A percentile compares a stretch with the other conserved stretches of the same genome.
Evolutionary conservation across 2,797 vertebrate species (phyloP).

Genomic region (Tadarida brasiliensis): DNA sequence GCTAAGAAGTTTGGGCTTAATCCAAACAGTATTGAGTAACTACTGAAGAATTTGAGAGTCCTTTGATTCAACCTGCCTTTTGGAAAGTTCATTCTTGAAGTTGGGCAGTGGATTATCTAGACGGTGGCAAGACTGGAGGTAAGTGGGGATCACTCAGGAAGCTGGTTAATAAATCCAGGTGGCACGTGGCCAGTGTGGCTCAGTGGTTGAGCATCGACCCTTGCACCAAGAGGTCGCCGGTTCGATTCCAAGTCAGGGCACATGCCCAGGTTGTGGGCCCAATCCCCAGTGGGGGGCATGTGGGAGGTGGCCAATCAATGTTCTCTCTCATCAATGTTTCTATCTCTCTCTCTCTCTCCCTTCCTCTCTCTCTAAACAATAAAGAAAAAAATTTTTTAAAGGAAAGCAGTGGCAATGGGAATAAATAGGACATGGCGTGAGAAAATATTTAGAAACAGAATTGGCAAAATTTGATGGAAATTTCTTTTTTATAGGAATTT

Average conservation of each 20-base stretch:
- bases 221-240: no score
- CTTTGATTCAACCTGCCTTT: background rate
- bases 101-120: background rate
- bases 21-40: background rate
- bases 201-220: no score
- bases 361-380: no score
- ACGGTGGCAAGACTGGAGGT: background rate
- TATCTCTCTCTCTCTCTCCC: no score
- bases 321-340: no score
- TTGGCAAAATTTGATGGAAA: background rate
- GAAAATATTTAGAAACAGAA: background rate
- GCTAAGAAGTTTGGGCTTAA: constrained; percentile 22
- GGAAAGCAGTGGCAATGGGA: background rate
- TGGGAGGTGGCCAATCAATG: no score
- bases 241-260: no score
- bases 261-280: no score
- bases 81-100: constrained; percentile 28
- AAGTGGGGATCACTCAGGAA: background rate
- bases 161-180: background rate
- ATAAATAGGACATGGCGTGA: background rate
- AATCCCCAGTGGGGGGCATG: no score
- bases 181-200: no score
- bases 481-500: background rate
- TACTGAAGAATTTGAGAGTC: constrained; percentile 4
- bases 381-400: no score